Evolutionary conservation across 2,888 invertebrate species (phyloP).

Genomic region (Hipparchia semele): DNA sequence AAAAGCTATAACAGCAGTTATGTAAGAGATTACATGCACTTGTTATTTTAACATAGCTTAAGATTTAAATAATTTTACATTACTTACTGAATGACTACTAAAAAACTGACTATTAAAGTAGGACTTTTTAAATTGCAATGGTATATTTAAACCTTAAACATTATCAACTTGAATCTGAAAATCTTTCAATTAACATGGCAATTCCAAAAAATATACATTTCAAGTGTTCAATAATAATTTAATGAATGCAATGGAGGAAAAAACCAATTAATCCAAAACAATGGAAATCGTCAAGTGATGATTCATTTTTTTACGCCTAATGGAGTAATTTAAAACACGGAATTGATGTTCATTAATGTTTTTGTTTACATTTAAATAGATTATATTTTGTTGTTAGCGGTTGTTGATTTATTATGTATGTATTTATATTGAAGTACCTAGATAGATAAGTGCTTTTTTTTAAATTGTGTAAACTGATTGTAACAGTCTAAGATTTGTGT

Average conservation of each 20-base stretch:
- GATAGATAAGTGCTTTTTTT: too few species aligned
- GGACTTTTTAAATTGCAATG: too few species aligned
- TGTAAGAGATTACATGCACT: background rate
- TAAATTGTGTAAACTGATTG: too few species aligned
- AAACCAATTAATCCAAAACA: constrained; percentile 24
- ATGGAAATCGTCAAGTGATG: constrained; percentile 22
- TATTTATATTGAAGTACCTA: background rate
- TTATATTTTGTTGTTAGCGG: background rate
- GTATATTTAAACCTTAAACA: too few species aligned
- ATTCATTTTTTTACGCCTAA: constrained; percentile 30
- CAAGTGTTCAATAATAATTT: background rate
- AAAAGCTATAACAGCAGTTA: too few species aligned
- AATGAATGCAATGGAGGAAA: constrained; percentile 28
- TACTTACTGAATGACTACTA: too few species aligned
- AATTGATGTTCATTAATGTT: constrained; percentile 28
- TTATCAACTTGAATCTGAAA: too few species aligned
- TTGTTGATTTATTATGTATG: background rate
- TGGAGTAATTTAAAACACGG: constrained; percentile 10
- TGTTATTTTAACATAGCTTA: background rate
- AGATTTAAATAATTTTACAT: background rate
- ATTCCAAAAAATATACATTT: background rate
- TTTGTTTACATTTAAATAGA: constrained; percentile 24
- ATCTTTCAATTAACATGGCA: background rate
- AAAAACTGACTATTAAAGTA: too few species aligned
- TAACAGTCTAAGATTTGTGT: too few species aligned